Evolutionary conservation across 1,140 invertebrate species (phyloP).

Genomic region (Druon quercuslanigerum): DNA sequence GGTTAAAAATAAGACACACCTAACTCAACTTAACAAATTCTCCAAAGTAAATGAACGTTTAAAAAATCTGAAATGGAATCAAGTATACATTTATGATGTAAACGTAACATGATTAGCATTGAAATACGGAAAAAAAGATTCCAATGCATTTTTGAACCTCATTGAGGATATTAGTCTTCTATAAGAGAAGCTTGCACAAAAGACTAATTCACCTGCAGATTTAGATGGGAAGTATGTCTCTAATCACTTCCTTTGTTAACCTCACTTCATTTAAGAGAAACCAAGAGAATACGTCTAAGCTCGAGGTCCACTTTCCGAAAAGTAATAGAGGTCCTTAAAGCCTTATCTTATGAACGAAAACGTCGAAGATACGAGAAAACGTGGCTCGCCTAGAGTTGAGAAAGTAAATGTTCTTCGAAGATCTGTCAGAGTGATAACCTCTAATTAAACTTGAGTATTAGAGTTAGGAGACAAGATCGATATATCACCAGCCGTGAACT

Average conservation of each 20-base stretch:
- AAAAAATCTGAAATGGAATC: too few species aligned
- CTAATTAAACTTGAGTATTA: constrained; percentile 29
- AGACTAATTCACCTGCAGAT: too few species aligned
- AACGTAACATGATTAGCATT: too few species aligned
- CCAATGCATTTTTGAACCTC: too few species aligned
- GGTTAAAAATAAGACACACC: too few species aligned
- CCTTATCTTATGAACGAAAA: constrained; percentile 19
- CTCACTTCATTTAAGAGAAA: not conserved
- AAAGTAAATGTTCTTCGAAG: constrained; percentile 21
- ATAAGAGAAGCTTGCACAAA: too few species aligned
- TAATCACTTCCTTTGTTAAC: not conserved
- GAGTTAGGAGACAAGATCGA: constrained; percentile 20
- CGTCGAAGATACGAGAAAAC: constrained; percentile 24
- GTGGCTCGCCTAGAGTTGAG: not conserved
- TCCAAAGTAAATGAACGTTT: too few species aligned
- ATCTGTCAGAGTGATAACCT: constrained; percentile 18
- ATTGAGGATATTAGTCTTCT: too few species aligned
- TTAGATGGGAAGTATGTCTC: too few species aligned
- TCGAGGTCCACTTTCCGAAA: constrained; percentile 3
- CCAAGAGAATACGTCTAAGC: not conserved
- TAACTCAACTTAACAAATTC: too few species aligned
- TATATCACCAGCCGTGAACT: constrained; percentile 22
- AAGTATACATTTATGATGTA: too few species aligned
- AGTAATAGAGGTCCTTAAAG: constrained; percentile 1
- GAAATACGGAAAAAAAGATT: too few species aligned